phyloP scores from a whole-genome alignment of 2,797 vertebrate genomes.

The Apogon hyalosoma region DNA sequence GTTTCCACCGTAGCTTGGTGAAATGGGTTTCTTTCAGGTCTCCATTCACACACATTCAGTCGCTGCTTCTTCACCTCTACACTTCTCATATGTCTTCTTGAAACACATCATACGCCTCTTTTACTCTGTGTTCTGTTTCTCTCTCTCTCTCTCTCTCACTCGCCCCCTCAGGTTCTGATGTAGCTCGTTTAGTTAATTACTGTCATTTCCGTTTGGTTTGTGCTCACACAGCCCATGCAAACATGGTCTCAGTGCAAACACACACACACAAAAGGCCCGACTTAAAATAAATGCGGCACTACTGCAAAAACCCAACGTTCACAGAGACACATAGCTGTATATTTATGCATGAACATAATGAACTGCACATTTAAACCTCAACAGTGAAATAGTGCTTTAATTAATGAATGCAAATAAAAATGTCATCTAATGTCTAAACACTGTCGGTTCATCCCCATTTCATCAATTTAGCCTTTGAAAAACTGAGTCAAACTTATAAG shows the following conservation, averaged over 20 bases:
- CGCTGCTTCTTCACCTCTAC: not conserved
- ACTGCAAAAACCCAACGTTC: slow-evolving; percentile 21
- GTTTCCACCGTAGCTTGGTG: slow-evolving; percentile 9
- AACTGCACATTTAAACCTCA: slow-evolving; percentile 3
- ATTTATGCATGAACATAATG: slow-evolving; percentile 7
- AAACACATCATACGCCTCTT: slow-evolving; percentile 3
- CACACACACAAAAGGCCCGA: slow-evolving; percentile 12
- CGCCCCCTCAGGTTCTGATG: slow-evolving; percentile 67
- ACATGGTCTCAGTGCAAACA: slow-evolving; percentile 13
- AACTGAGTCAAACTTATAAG: not conserved
- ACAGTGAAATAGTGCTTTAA: not conserved
- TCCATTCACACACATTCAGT: not conserved
- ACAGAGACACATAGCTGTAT: slow-evolving; percentile 12
- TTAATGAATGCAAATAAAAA: no score
- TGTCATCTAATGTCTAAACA: no score
- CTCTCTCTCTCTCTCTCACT: slow-evolving; percentile 12
- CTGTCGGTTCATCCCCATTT: not conserved
- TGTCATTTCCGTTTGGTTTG: slow-evolving; percentile 76
- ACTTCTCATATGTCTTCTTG: slow-evolving; percentile 2
- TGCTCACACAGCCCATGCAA: slow-evolving; percentile 47
- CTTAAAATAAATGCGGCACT: slow-evolving; percentile 17
- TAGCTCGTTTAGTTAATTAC: slow-evolving; percentile 75
- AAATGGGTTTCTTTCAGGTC: slow-evolving; percentile 9
- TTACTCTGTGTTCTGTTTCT: not conserved
- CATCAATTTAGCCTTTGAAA: not conserved